phyloP scores from a whole-genome alignment of 2,888 invertebrate genomes.

The Diplazon laetatorius region DNA sequence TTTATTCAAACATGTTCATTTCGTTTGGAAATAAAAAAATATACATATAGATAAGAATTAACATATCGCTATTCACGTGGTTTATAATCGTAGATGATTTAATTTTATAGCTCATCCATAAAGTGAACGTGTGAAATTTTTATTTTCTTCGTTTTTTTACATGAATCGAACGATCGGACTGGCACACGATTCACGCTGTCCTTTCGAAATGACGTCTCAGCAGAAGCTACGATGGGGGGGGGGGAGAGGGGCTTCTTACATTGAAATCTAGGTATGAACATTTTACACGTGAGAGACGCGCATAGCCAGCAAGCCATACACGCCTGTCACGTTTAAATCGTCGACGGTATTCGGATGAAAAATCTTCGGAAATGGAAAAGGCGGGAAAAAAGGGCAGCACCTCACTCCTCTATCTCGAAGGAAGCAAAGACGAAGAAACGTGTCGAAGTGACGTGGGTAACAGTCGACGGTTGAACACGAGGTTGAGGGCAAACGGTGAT shows the following conservation, averaged over 20 bases:
- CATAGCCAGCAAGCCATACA: not conserved
- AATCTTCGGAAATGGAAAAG: slow-evolving; percentile 41
- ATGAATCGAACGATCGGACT: not conserved
- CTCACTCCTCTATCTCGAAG: too few relatives aligned
- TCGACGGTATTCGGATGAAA: slow-evolving; percentile 52
- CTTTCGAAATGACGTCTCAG: slow-evolving; percentile 13
- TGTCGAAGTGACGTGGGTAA: slow-evolving; percentile 48
- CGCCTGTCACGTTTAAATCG: slow-evolving; percentile 43
- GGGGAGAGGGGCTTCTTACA: too few relatives aligned
- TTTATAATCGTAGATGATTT: slow-evolving; percentile 17
- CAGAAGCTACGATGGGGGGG: slow-evolving; percentile 44
- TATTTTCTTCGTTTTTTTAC: not conserved
- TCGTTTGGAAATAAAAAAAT: slow-evolving; percentile 8
- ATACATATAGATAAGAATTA: slow-evolving; percentile 47
- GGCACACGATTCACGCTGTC: slow-evolving; percentile 3
- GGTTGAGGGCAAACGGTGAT: slow-evolving; percentile 54
- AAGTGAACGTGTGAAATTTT: not conserved
- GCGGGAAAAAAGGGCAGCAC: not conserved
- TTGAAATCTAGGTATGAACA: slow-evolving; percentile 49
- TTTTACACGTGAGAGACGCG: slow-evolving; percentile 26
- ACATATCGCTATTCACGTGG: slow-evolving; percentile 12
- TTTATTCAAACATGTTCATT: slow-evolving; percentile 54
- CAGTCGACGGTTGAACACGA: not conserved
- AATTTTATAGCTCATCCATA: slow-evolving; percentile 18
- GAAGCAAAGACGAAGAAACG: slow-evolving; percentile 13